These are phyloP conservation scores for Bungarus multicinctus DNA, from an alignment of 2,113 vertebrate genomes.

Conservation along the genomic window DNA sequence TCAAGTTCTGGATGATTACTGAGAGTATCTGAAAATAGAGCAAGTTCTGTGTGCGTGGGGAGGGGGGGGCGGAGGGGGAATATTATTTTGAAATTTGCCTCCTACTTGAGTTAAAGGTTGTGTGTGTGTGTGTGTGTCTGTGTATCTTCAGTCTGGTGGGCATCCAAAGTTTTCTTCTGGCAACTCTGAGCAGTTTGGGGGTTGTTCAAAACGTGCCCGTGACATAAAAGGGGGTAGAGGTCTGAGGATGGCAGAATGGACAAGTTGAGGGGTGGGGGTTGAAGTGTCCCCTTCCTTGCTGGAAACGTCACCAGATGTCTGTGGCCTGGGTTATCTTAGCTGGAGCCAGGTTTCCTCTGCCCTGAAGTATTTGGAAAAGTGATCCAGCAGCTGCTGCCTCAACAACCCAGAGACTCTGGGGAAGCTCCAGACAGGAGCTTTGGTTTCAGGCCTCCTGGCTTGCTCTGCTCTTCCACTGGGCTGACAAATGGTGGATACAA, in stretches of 20 bases:
- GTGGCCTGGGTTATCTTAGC: neutral
- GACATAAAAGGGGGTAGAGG: neutral
- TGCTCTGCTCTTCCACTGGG: neutral
- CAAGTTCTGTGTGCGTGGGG: neutral
- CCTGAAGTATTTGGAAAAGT: neutral
- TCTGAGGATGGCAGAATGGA: neutral
- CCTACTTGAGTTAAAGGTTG: neutral
- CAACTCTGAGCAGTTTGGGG: neutral
- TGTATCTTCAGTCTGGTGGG: neutral
- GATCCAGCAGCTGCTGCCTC: neutral
- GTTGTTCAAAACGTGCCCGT: neutral
- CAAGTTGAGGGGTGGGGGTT: neutral
- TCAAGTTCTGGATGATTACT: neutral
- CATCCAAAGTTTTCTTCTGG: neutral
- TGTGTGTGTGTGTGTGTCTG: too few relatives aligned
- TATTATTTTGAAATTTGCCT: neutral
- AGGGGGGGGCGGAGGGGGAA: neutral
- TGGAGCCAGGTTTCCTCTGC: neutral
- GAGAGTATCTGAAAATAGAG: neutral
- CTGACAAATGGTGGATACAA: neutral
- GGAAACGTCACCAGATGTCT: neutral
- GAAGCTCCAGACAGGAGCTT: neutral
- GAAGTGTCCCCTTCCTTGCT: neutral
- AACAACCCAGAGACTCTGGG: neutral
- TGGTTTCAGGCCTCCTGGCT: neutral